phyloP scores from a whole-genome alignment of 1,140 invertebrate genomes.

The Galendromus occidentalis region DNA sequence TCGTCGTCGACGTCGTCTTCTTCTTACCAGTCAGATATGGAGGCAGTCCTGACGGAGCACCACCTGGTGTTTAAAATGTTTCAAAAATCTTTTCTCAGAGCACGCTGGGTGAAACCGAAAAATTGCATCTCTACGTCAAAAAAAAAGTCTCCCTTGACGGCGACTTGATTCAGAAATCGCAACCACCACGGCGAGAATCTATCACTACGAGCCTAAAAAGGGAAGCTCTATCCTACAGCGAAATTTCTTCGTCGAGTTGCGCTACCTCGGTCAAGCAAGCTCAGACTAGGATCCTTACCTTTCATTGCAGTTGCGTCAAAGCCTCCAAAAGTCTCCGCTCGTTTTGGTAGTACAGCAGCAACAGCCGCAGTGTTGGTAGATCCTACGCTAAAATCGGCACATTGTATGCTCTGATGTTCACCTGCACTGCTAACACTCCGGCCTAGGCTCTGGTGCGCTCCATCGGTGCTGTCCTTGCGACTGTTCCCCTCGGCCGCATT shows the following conservation, averaged over 20 bases:
- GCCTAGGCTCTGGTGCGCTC: conserved; percentile 32
- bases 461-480: neutral
- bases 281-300: conserved; percentile 16
- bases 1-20: no score
- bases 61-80: conserved; percentile 9
- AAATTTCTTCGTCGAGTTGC: no score
- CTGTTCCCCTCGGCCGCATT: neutral
- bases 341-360: conserved; percentile 58
- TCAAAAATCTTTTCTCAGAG: neutral
- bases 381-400: neutral
- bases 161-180: no score
- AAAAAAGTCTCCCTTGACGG: neutral
- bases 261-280: conserved; percentile 15
- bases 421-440: conserved; percentile 75
- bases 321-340: conserved; percentile 83
- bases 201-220: no score
- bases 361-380: conserved; percentile 40
- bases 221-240: no score
- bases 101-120: no score
- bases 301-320: conserved; percentile 42
- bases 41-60: conserved; percentile 8
- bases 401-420: conserved; percentile 47
- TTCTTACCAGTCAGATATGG: conserved; percentile 11
- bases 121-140: no score
- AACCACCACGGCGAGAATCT: no score